Base-by-base conservation (phyloP, 2,888 invertebrate genomes). In the Rutpela maculata region DNA sequence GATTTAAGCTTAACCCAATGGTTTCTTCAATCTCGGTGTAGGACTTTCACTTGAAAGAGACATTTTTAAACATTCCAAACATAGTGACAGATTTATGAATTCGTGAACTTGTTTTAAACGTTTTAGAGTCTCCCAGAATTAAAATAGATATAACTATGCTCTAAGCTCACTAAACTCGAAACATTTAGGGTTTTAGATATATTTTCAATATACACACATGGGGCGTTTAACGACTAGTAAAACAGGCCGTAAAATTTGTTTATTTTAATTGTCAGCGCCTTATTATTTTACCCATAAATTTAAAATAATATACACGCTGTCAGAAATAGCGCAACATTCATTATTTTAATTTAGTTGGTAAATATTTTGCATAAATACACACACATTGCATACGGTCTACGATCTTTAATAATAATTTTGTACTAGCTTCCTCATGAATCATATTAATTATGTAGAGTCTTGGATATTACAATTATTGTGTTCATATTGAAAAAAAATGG, bases 201-300 rank as follows among this genome's bases (percentile, higher is more conserved):
- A 72, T 72, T 72, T 72, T 72, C 63, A 72, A 72, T 72, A 72
- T 72, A 72, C 63, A 60, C 72, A 72, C 62, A 72, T 63, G 63
- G 63, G 72, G 31, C 59, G 19, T 74, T 77, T 77, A 65, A 77
- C 62, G 68, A 68, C 69, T 69, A 71, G 74, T 77, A 77, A 77
- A 77, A 74, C 74, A 67, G 63, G 56, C 31, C 69, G 43, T 77
- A 77, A 77, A 77, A 35, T 62, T 55, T 17, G 78, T 74, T 78
- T 78, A 60, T 78, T 78, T 78, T 78, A 73, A 75, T 75, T 75
- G 78, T 75, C 75, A 78, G 78, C 60, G 55, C 66, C 74, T 75
- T 75, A 74, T 78, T 75, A 70, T 75, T 67, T 71, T 63, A 73
- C 38, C 50, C 78, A 71, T 78, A 78, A 78, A 78, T 78, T 66